Conservation (phyloP, 2,797 vertebrate genomes). For the Galaxias olidus region DNA sequence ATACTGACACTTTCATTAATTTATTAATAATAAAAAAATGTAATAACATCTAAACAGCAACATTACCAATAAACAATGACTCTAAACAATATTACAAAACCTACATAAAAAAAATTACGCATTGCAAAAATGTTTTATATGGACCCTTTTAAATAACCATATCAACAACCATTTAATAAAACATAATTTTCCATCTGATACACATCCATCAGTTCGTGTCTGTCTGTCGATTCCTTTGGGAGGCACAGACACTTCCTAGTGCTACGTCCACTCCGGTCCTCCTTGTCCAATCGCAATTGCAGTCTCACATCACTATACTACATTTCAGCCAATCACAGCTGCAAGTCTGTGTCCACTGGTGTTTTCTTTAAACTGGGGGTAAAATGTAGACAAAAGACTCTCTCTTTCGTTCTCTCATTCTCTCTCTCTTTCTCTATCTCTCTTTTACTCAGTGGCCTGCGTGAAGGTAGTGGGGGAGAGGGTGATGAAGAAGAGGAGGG, state of each 20-base stretch:
- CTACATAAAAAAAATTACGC: conserved; percentile 79
- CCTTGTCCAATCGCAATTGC: too few relatives aligned
- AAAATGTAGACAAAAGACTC: neutral
- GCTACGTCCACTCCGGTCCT: too few relatives aligned
- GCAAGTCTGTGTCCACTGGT: too few relatives aligned
- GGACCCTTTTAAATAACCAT: conserved; percentile 73
- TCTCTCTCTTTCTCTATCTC: neutral
- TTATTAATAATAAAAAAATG: conserved; percentile 45
- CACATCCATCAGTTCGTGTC: too few relatives aligned
- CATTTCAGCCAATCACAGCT: too few relatives aligned
- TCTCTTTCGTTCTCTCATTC: neutral
- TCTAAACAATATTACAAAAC: conserved; percentile 78
- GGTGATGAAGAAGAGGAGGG: too few relatives aligned
- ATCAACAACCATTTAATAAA: conserved; percentile 61
- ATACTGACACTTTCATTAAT: too few relatives aligned
- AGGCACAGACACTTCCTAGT: too few relatives aligned
- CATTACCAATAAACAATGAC: conserved; percentile 66
- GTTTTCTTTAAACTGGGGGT: too few relatives aligned
- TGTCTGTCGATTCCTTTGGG: too few relatives aligned
- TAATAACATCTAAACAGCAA: conserved; percentile 72
- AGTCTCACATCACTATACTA: too few relatives aligned
- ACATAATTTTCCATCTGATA: too few relatives aligned
- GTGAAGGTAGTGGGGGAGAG: neutral
- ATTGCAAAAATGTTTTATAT: conserved; percentile 55
- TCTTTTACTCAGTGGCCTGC: neutral